Evolutionary conservation across 2,113 vertebrate genomes (phyloP).

Genomic region (human (Homo sapiens)): GRCh38 chr5:16805501-16806000

Average conservation of each 20-base stretch:
- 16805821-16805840: conserved; percentile 56
- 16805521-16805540: neutral
- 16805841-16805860: neutral
- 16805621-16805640: fast-evolving
- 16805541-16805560: neutral
- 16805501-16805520: neutral
- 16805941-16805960: neutral
- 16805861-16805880: neutral
- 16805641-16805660: neutral
- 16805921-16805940: neutral
- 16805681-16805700: neutral
- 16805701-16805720: neutral
- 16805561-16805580: neutral
- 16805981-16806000: neutral
- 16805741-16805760: conserved; percentile 25
- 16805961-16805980: neutral
- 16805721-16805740: conserved; percentile 63
- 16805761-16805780: conserved; percentile 48
- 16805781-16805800: conserved; percentile 37
- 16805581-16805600: fast-evolving
- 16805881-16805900: neutral
- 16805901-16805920: neutral
- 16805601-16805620: neutral
- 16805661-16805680: neutral
- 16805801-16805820: conserved; percentile 16